Base-by-base conservation (phyloP, 2,797 vertebrate genomes). In the Podarcis siculus region DNA sequence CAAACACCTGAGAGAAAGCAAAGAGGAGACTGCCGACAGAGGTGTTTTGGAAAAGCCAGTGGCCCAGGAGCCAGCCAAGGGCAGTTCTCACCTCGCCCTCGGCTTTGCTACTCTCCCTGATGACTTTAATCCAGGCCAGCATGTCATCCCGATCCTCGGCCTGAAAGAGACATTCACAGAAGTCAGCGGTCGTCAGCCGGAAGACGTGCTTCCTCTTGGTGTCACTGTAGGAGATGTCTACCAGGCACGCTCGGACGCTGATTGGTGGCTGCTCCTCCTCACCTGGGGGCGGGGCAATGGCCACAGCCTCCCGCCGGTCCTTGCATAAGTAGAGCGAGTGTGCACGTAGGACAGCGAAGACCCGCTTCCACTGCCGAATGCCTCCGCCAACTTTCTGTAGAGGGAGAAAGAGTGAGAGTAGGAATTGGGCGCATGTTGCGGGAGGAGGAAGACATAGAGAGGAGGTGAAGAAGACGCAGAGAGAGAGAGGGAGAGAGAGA, bases 101-200 rank as follows among this genome's bases (percentile, higher is more conserved):
- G 1, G 97, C 98, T 97, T 98, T 99, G 98, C 98, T 98, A 97
- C 98, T 98, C 93, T 99, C 98, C 88, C 98, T 97, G 97, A 99
- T 99, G 95, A 98, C 98, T 96, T 98, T 98, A 94, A 99, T 98
- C 99, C 99, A 99, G 95, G 98, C 97, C 97, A 99, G 97, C 99
- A 99, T 99, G 97, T 99, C 98, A 92, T 99, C 98, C 83, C 98
- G 97, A 97, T 99, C 98, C 97, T 99, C 98, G 42, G 98, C 99
- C 97, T 99, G 99, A 97, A 99, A 98, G 97, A 99, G 98, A 97
- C 99, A 99, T 98, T 99, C 99, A 95, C 98, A 99, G 98, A 99
- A 99, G 98, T 99, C 99, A 98, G 99, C 98, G 77, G 99, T 99
- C 97, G 98, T 99, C 95, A 99, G 98, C 19, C 98, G 97, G 96